Evolutionary conservation across 2,113 vertebrate species (phyloP).

Genomic region (Campylorhamphus procurvoides): DNA sequence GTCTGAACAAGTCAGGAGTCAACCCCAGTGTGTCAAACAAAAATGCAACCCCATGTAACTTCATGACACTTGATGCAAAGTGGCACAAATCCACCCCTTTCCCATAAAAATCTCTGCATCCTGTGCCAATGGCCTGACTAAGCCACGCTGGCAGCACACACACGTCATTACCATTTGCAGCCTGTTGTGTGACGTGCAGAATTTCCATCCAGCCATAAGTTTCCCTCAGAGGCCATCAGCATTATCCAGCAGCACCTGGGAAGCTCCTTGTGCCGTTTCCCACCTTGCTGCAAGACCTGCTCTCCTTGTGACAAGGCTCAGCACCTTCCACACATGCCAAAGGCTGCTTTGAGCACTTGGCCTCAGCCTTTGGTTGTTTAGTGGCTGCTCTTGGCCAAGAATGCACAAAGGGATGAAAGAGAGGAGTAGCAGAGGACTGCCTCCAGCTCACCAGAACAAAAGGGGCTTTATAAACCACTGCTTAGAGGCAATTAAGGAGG

Average conservation of each 20-base stretch:
- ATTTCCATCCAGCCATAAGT: background rate
- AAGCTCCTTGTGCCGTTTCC: background rate
- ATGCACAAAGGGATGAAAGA: background rate
- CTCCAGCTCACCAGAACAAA: background rate
- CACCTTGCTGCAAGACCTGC: background rate
- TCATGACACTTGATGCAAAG: background rate
- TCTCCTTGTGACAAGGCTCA: background rate
- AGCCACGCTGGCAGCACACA: background rate
- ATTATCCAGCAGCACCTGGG: background rate
- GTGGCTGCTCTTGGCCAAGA: background rate
- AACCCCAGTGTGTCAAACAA: background rate
- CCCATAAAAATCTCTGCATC: background rate
- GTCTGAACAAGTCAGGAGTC: background rate
- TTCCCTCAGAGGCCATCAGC: background rate
- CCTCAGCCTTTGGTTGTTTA: background rate
- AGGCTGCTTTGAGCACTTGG: background rate
- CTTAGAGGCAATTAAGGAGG: background rate
- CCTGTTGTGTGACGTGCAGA: fast-evolving
- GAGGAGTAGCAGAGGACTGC: background rate
- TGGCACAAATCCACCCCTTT: background rate
- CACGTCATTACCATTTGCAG: background rate
- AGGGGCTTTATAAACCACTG: background rate
- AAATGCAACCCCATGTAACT: fast-evolving
- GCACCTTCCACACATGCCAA: fast-evolving
- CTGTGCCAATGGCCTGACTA: background rate